Conservation (phyloP, 2,797 vertebrate species). For the Lophius americanus region DNA sequence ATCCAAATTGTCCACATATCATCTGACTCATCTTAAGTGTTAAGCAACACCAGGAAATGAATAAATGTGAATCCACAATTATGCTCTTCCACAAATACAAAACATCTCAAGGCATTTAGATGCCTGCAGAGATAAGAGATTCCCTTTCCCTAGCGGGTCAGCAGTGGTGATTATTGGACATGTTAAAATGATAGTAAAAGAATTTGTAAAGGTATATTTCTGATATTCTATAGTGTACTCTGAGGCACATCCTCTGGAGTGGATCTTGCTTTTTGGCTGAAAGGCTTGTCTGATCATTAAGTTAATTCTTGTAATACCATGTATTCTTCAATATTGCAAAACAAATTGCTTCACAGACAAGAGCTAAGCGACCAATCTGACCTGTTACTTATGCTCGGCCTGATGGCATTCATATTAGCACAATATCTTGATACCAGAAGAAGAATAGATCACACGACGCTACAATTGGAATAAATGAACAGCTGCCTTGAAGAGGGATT, state of each 20-base stretch:
- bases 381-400: background rate
- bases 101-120: too few species aligned
- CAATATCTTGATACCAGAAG: slow-evolving; percentile 17
- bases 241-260: background rate
- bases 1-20: too few species aligned
- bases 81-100: too few species aligned
- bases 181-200: too few species aligned
- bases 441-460: slow-evolving; percentile 20
- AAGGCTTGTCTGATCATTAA: slow-evolving; percentile 10
- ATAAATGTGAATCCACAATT: too few species aligned
- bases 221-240: too few species aligned
- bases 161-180: too few species aligned
- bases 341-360: slow-evolving; percentile 30
- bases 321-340: slow-evolving; percentile 16
- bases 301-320: slow-evolving; percentile 15
- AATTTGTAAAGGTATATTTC: too few species aligned
- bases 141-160: too few species aligned
- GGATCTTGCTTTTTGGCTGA: slow-evolving; percentile 10
- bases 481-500: slow-evolving; percentile 13
- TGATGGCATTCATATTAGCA: slow-evolving; percentile 12
- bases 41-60: too few species aligned
- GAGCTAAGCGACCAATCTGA: slow-evolving; percentile 23
- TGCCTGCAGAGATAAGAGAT: too few species aligned
- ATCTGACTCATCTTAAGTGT: too few species aligned
- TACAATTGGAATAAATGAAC: slow-evolving; percentile 31